Conservation (phyloP, 2,888 invertebrate genomes). For the Phoronis australis region DNA sequence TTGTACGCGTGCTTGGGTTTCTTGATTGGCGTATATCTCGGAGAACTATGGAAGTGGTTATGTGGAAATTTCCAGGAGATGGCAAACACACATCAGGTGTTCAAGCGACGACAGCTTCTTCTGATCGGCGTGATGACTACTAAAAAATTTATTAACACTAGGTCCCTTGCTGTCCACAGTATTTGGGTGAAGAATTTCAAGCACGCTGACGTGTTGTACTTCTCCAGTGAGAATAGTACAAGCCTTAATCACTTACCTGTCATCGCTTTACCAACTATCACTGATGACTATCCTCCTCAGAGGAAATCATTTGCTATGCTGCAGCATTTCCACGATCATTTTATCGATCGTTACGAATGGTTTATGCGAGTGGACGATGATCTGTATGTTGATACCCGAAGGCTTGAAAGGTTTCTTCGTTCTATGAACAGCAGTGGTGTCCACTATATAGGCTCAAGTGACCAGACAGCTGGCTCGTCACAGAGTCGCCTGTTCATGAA, state of each 20-base stretch:
- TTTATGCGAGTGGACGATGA: constrained; percentile 96
- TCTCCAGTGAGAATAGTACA: constrained; percentile 57
- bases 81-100: no score
- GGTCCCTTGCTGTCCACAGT: constrained; percentile 83
- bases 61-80: no score
- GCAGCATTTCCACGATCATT: constrained; percentile 84
- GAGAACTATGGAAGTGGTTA: no score
- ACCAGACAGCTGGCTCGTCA: constrained; percentile 61
- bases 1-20: no score
- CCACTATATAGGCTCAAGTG: constrained; percentile 68
- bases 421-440: constrained; percentile 80
- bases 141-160: constrained; percentile 75
- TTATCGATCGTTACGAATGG: constrained; percentile 82
- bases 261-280: constrained; percentile 64
- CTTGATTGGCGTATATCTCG: no score
- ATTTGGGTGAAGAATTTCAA: constrained; percentile 89
- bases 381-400: constrained; percentile 82
- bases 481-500: constrained; percentile 74
- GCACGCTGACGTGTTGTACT: constrained; percentile 83
- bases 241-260: constrained; percentile 71
- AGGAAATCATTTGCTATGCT: constrained; percentile 92
- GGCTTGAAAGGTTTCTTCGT: constrained; percentile 71
- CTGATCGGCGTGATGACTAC: constrained; percentile 91
- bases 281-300: constrained; percentile 95
- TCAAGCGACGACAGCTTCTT: no score